Conservation (phyloP, 2,113 vertebrate genomes). For the Phyllostomus hastatus region DNA sequence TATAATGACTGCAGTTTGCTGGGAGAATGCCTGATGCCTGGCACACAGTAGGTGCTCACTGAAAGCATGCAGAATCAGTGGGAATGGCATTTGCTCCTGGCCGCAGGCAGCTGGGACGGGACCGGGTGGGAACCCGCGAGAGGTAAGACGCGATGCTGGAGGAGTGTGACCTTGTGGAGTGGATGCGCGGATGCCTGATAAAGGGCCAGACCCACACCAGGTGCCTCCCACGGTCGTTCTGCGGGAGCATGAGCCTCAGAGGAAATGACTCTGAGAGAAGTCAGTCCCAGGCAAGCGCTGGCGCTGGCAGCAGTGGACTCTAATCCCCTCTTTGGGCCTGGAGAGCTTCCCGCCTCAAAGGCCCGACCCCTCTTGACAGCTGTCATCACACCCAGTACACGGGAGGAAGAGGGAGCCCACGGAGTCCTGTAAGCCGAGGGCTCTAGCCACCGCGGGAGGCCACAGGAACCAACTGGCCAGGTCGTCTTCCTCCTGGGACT, state of each 20-base stretch:
- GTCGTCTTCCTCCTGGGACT: neutral
- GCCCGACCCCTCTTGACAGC: slow-evolving; percentile 21
- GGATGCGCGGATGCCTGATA: neutral
- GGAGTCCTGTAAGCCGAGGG: neutral
- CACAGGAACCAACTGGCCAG: neutral
- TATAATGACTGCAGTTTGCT: neutral
- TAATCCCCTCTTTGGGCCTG: neutral
- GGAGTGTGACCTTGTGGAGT: neutral
- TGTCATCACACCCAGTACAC: neutral
- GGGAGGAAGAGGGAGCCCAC: neutral
- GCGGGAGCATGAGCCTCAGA: neutral
- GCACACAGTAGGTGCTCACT: neutral
- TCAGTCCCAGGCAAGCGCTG: neutral
- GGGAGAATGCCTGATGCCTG: neutral
- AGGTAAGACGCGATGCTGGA: neutral
- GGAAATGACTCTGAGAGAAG: neutral
- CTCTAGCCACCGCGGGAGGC: no score
- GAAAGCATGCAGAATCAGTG: neutral
- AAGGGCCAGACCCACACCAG: neutral
- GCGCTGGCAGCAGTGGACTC: neutral
- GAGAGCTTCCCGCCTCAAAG: neutral
- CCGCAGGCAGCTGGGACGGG: neutral
- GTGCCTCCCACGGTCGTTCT: neutral
- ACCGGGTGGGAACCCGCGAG: neutral
- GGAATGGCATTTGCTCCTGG: neutral